phyloP scores from a whole-genome alignment of 2,797 vertebrate genomes.

The Anguilla megastoma region DNA sequence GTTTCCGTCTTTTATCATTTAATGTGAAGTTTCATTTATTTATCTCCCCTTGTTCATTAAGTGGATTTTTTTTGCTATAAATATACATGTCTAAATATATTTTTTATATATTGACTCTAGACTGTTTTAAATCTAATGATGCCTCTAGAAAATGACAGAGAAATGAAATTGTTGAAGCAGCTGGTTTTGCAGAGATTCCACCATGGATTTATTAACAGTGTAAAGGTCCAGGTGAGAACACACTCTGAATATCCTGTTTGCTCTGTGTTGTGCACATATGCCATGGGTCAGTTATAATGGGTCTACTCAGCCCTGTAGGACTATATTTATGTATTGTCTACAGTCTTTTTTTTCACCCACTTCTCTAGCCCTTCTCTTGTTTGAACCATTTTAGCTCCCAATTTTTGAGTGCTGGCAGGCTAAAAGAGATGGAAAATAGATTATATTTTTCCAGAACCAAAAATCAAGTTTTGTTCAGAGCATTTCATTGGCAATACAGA shows the following conservation, averaged over 20 bases:
- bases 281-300: neutral
- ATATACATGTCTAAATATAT: conserved; percentile 75
- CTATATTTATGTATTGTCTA: neutral
- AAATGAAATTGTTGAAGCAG: conserved; percentile 74
- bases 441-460: neutral
- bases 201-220: conserved; percentile 69
- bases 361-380: neutral
- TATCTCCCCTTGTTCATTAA: conserved; percentile 35
- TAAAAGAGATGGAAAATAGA: neutral
- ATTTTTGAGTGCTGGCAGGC: neutral
- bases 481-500: neutral
- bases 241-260: conserved; percentile 54
- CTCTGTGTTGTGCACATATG: conserved; percentile 9
- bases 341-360: neutral
- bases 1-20: conserved; percentile 67
- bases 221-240: conserved; percentile 54
- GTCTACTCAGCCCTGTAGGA: neutral
- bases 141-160: conserved; percentile 67
- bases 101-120: conserved; percentile 82
- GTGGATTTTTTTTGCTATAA: conserved; percentile 73
- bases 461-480: neutral
- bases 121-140: conserved; percentile 78
- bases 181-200: conserved; percentile 91
- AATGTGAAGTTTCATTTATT: conserved; percentile 39
- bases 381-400: neutral